Evolutionary conservation across 2,113 vertebrate species (phyloP), one percentile per base, ranked within the genome.

Genomic region (Salvator merianae): DNA sequence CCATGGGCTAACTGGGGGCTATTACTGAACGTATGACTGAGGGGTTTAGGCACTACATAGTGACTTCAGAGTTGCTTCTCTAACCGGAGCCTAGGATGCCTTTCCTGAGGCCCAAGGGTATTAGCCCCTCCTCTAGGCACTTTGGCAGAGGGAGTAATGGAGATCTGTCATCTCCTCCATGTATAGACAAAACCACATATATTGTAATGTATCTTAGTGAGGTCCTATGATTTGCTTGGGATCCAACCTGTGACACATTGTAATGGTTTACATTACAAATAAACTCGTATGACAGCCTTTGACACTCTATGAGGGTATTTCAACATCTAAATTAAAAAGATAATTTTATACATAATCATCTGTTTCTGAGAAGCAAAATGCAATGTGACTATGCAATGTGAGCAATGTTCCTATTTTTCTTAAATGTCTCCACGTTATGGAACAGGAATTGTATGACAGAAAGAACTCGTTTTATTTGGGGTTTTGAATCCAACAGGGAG

Each of bases 401-500:
- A 18, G 3, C 3, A n/a, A 90, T 84, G 4, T 30, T 77, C 62
- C 71, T 70, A 79, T 72, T 20, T 50, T 26, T 83, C 88, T 81
- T 88, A 73, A n/a, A n/a, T 59, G 82, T 82, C 88, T 66, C 36
- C 62, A 71, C 13, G 34, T 18, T 59, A 62, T 47, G 5, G 47
- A 82, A 34, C 73, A 74, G 73, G 91, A 88, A 24, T 32, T 74
- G 14, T 22, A 62, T 22, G 87, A 72, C 75, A 6, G 30, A 86
- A 87, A 82, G 75, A 8, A 14, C n/a, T 78, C 34, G n/a, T 73
- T 74, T 20, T 10, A 85, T 83, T 82, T 24, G 68, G 69, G 38
- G 80, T 47, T 82, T 77, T 24, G 47, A 12, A n/a, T 89, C 69
- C 63, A 89, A 72, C 40, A 38, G 89, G 73, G 50, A 74, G 38